phyloP scores from a whole-genome alignment of 2,888 invertebrate species.

The Cephus nigrinus region DNA sequence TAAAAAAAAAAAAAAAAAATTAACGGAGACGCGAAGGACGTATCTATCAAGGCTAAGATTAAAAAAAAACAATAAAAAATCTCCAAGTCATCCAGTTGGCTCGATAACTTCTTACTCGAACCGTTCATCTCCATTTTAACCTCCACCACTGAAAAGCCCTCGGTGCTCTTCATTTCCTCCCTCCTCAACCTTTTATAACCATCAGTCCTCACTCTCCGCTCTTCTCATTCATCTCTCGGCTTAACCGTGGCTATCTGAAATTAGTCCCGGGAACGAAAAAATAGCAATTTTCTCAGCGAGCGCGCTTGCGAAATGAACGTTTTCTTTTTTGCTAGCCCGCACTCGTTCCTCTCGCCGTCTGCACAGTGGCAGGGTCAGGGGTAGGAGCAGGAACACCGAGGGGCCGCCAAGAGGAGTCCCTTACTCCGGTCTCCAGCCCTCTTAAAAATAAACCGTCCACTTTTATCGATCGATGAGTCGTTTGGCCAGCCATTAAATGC shows the following conservation, averaged over 20 bases:
- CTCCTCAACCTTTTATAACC: conserved; percentile 13
- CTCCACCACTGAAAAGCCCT: not conserved
- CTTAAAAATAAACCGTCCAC: conserved; percentile 7
- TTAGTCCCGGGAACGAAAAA: conserved; percentile 17
- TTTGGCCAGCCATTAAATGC: conserved; percentile 5
- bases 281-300: conserved; percentile 8
- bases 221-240: conserved; percentile 22
- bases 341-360: not conserved
- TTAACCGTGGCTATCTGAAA: conserved; percentile 24
- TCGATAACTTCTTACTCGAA: not conserved
- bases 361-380: not conserved
- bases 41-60: not conserved
- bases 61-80: no score
- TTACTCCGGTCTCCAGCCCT: not conserved
- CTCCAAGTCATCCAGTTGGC: not conserved
- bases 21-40: not conserved
- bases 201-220: conserved; percentile 16
- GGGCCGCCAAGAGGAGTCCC: not conserved
- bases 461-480: conserved; percentile 12
- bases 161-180: not conserved
- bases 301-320: conserved; percentile 2
- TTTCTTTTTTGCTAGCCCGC: not conserved
- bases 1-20: not conserved
- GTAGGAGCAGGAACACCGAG: not conserved
- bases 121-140: not conserved